These are phyloP conservation scores for Lycodopsis pacificus DNA, from an alignment of 2,797 vertebrate genomes.

Conservation along the genomic window DNA sequence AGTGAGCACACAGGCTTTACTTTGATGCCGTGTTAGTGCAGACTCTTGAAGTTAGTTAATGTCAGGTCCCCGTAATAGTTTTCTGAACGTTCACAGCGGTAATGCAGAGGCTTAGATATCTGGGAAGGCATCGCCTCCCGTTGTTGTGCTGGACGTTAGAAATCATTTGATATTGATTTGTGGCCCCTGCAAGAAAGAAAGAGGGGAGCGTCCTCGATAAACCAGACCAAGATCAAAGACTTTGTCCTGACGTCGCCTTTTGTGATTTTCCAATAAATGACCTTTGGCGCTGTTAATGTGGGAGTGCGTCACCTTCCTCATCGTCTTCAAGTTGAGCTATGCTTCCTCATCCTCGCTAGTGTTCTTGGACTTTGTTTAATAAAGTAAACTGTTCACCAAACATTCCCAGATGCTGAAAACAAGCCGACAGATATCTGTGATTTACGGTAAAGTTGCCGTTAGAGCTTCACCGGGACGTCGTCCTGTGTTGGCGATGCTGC, in stretches of 20 bases:
- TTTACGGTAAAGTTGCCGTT: background rate
- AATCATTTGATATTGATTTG: slow-evolving; percentile 65
- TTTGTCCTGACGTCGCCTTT: slow-evolving; percentile 25
- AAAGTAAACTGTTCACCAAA: background rate
- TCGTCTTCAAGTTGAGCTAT: slow-evolving; percentile 1
- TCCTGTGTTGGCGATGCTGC: background rate
- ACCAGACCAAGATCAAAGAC: slow-evolving; percentile 54
- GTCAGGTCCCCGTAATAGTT: slow-evolving; percentile 31
- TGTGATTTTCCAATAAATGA: slow-evolving; percentile 35
- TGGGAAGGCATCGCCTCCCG: slow-evolving; percentile 6
- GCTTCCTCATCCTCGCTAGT: background rate
- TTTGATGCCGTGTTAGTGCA: slow-evolving; percentile 3
- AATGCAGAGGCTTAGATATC: slow-evolving; percentile 31
- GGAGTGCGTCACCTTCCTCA: background rate
- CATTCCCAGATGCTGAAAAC: background rate
- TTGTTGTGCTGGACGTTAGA: slow-evolving; percentile 38
- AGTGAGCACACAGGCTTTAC: slow-evolving; percentile 31
- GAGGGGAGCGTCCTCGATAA: slow-evolving; percentile 36
- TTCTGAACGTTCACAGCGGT: slow-evolving; percentile 37
- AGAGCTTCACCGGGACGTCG: background rate
- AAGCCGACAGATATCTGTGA: background rate
- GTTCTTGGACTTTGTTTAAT: background rate
- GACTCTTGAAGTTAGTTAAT: slow-evolving; percentile 45
- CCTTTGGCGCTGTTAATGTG: slow-evolving; percentile 3
- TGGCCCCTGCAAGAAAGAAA: slow-evolving; percentile 19